A percentile compares a stretch with the other conserved stretches of the same genome.
These are phyloP conservation scores for Heteronetta atricapilla DNA, from an alignment of 2,113 vertebrate genomes.

Conservation along the genomic window DNA sequence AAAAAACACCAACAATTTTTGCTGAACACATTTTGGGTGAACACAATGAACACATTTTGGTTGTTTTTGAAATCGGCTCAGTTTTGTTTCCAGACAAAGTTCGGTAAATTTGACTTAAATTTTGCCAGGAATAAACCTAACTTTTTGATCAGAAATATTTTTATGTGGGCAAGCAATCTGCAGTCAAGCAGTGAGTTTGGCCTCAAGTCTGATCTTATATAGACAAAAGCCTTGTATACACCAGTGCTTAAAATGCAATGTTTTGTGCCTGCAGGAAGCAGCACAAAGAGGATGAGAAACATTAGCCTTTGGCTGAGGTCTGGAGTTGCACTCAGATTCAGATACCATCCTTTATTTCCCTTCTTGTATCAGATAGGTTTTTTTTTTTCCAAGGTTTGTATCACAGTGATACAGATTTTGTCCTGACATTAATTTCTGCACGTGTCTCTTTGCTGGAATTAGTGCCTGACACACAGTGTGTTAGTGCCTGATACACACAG, in stretches of 20 bases:
- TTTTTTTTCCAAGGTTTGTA: neutral
- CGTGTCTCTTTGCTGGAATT: neutral
- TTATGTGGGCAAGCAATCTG: neutral
- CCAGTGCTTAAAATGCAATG: neutral
- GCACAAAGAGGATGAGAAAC: neutral
- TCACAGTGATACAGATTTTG: neutral
- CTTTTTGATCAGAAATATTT: neutral
- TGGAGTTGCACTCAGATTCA: neutral
- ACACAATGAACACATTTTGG: neutral
- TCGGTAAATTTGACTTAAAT: neutral
- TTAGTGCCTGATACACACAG: neutral
- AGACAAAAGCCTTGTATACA: neutral
- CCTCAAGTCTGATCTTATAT: neutral
- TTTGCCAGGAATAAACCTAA: neutral
- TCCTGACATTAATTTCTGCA: neutral
- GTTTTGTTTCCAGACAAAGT: constrained; percentile 19
- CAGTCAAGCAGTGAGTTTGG: neutral
- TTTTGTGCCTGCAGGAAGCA: neutral
- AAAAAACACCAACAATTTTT: constrained; percentile 16
- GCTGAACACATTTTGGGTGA: too few species aligned
- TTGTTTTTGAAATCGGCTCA: neutral
- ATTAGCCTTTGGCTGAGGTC: neutral
- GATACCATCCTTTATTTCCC: neutral
- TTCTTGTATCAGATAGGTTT: accelerated
- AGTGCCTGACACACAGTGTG: too few species aligned